phyloP scores from a whole-genome alignment of 2,888 invertebrate species.

The Synanthedon vespiformis region DNA sequence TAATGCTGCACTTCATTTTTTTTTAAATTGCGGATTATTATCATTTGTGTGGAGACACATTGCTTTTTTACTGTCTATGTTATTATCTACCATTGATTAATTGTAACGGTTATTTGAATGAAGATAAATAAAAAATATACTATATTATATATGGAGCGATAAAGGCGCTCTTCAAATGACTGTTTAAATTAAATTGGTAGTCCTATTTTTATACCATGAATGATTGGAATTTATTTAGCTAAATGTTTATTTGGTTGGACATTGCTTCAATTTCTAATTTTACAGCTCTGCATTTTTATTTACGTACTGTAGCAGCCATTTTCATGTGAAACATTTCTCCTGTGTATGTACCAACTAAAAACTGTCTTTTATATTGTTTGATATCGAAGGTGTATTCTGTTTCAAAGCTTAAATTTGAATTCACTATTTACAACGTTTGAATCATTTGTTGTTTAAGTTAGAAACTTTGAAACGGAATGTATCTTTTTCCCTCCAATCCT shows the following conservation, averaged over 20 bases:
- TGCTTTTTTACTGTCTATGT: background rate
- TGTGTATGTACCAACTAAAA: no score
- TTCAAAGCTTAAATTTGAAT: no score
- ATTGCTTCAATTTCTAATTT: conserved; percentile 34
- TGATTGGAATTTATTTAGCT: background rate
- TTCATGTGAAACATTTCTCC: conserved; percentile 14
- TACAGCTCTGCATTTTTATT: conserved; percentile 64
- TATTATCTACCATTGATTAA: background rate
- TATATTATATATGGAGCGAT: background rate
- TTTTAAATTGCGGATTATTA: background rate
- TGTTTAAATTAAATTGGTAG: background rate
- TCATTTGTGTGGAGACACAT: background rate
- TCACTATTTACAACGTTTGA: no score
- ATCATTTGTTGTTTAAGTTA: no score
- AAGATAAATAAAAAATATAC: background rate
- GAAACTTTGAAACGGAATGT: no score
- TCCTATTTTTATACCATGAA: background rate
- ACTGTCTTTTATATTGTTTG: no score
- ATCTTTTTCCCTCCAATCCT: no score
- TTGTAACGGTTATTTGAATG: background rate
- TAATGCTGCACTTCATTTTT: background rate
- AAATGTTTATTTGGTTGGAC: conserved; percentile 1
- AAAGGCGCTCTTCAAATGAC: background rate
- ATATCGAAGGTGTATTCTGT: no score
- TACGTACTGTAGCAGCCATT: conserved; percentile 31